Evolutionary conservation across 2,797 vertebrate species (phyloP), one percentile per base, ranked within the genome.

Genomic region (Mycteria americana): DNA sequence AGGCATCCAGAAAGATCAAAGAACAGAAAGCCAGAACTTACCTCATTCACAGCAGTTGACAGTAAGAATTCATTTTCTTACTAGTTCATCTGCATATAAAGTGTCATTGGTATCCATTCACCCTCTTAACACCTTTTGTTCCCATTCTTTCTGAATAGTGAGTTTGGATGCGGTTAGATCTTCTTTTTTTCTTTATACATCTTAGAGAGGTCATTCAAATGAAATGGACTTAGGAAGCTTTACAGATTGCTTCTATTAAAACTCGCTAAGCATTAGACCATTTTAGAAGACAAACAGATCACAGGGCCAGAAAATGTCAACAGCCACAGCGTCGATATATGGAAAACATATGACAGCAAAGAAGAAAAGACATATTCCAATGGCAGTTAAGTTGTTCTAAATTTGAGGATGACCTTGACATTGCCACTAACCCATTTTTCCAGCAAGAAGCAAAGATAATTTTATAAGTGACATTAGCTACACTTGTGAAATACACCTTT

Each of bases 381-480:
- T 4, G 3, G 31, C 63, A 88, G 46, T 10, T 79, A 74, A 69
- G 81, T 28, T 57, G 35, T 28, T 82, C 70, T 74, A 17, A 81
- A 92, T 88, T 80, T 75, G 75, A 87, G 41, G 69, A 89, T 78
- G 88, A 95, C 90, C 94, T 94, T 95, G 88, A 92, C 77, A 39
- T 72, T 84, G 27, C 48, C 45, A 85, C 33, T 92, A 93, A 89
- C 64, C 41, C 41, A 83, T 67, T 95, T 94, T 80, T 79, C 37
- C 57, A 85, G 22, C 48, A 74, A 41, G 37, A 91, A 57, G 33
- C 37, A 90, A 84, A 93, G 75, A 50, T 50, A n/a, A 86, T 90
- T 90, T 82, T 35, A 1, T 27, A 73, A 80, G 57, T n/a, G 14
- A 63, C 28, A 53, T 31, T 11, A 60, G 57, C 50, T 33, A 46